Evolutionary conservation across 2,113 vertebrate genomes (phyloP), one percentile per base, ranked within the genome.

Genomic region (Ceyx cyanopectus): DNA sequence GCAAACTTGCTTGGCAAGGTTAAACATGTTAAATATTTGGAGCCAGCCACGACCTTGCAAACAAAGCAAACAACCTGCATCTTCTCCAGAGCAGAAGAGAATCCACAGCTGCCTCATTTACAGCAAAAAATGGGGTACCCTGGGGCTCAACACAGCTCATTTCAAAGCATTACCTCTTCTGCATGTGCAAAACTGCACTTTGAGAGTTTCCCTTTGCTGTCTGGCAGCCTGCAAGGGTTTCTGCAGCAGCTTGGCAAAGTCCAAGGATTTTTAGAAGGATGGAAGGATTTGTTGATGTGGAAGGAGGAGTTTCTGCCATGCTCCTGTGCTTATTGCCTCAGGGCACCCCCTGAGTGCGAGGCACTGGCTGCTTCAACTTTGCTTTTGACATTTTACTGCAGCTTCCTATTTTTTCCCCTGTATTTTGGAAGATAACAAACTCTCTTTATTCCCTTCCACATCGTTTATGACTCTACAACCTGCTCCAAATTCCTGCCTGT

Each of bases 1-100:
- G 34, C n/a, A 63, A 92, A 89, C 19, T 90, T 87, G 81, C 29
- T 72, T 87, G 72, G 58, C 62, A 90, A 87, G 43, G 40, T 74
- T 85, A 85, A 89, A 77, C n/a, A 66, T 37, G 54, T 79, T 93
- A 89, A 94, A 92, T 95, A 92, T 87, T 89, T 93, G 78, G 32
- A 62, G 56, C 80, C 32, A 86, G 46, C 34, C 63, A 77, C 37
- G 57, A 86, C n/a, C 62, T 81, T 61, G 48, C 51, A 92, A 91
- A 83, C 73, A 88, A 82, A 93, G 29, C 0, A 10, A 90, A 78
- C 81, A 84, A 77, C 14, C 53, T 40, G 12, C 20, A 16, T 86
- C 58, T 95, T 87, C 69, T 76, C 14, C 3, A 7, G 34, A 92
- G 68, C 54, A n/a, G 32, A 53, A 37, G 60, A 90, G 66, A 93